A percentile compares a stretch with the other conserved stretches of the same genome.
These are phyloP conservation scores for Saccopteryx leptura DNA, from an alignment of 2,113 vertebrate species.

Conservation along the genomic window DNA sequence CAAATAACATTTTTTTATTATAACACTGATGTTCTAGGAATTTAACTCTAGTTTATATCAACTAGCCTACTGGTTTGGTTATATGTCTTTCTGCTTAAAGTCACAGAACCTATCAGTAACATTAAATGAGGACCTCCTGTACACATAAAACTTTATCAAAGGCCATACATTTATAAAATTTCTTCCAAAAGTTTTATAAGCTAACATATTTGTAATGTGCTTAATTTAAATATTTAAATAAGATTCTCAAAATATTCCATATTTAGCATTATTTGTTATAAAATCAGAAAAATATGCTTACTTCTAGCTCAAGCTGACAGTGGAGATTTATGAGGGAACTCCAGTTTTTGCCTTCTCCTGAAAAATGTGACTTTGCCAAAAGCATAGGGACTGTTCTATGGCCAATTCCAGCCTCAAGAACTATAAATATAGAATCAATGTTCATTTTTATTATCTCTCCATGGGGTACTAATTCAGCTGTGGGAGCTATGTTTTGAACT, in stretches of 20 bases:
- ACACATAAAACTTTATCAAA: slow-evolving; percentile 25
- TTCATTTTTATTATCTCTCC: slow-evolving; percentile 93
- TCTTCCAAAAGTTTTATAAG: slow-evolving; percentile 32
- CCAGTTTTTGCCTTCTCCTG: slow-evolving; percentile 95
- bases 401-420: slow-evolving; percentile 97
- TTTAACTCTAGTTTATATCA: not conserved
- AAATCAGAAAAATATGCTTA: slow-evolving; percentile 79
- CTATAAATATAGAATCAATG: slow-evolving; percentile 94
- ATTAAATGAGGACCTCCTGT: not conserved
- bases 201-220: not conserved
- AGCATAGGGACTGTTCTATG: slow-evolving; percentile 98
- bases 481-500: slow-evolving; percentile 82
- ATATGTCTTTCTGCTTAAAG: not conserved
- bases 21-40: not conserved
- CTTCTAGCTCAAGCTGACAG: slow-evolving; percentile 94
- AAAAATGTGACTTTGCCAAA: slow-evolving; percentile 95
- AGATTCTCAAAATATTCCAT: slow-evolving; percentile 18
- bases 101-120: not conserved
- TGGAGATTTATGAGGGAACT: slow-evolving; percentile 95
- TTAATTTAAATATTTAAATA: slow-evolving; percentile 36
- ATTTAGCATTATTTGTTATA: not conserved
- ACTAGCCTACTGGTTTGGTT: not conserved
- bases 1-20: not conserved
- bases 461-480: slow-evolving; percentile 89
- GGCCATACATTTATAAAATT: not conserved